Evolutionary conservation across 2,797 vertebrate species (phyloP).

Genomic region (Enteromius anoplus): DNA sequence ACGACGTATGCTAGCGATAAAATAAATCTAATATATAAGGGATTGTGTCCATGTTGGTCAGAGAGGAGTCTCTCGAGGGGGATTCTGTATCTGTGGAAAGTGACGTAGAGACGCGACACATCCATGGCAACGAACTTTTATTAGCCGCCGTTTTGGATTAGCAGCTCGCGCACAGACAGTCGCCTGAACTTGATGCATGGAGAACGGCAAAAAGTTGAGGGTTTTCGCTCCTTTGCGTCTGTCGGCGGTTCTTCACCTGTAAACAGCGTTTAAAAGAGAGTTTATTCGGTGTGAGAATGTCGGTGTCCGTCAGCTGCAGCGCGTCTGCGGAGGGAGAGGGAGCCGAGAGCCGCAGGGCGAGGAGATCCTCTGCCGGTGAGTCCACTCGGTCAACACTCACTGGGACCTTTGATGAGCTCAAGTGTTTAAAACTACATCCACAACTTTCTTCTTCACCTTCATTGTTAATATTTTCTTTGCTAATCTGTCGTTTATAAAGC

Average conservation of each 20-base stretch:
- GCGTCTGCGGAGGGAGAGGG: slow-evolving; percentile 39
- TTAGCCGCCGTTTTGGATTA: neutral
- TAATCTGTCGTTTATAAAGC: neutral
- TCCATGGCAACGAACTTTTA: slow-evolving; percentile 51
- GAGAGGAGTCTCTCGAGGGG: neutral
- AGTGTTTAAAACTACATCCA: neutral
- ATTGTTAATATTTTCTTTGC: neutral
- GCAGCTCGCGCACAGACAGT: neutral
- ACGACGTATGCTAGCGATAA: neutral
- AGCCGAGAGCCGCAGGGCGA: slow-evolving; percentile 48
- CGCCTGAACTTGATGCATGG: neutral
- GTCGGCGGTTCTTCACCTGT: neutral
- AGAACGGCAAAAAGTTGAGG: neutral
- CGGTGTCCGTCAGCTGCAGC: slow-evolving; percentile 42
- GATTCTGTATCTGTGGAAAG: slow-evolving; percentile 11
- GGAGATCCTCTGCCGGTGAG: slow-evolving; percentile 39
- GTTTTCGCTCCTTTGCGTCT: neutral
- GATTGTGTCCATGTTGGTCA: neutral
- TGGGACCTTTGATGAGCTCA: neutral
- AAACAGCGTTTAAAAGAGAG: neutral
- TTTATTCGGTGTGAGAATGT: slow-evolving; percentile 8
- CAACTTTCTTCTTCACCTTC: neutral
- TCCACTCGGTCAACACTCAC: neutral
- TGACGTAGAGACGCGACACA: slow-evolving; percentile 34
- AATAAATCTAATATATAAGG: neutral